Evolutionary conservation across 2,888 invertebrate species (phyloP).

Genomic region (Corythucha ciliata): DNA sequence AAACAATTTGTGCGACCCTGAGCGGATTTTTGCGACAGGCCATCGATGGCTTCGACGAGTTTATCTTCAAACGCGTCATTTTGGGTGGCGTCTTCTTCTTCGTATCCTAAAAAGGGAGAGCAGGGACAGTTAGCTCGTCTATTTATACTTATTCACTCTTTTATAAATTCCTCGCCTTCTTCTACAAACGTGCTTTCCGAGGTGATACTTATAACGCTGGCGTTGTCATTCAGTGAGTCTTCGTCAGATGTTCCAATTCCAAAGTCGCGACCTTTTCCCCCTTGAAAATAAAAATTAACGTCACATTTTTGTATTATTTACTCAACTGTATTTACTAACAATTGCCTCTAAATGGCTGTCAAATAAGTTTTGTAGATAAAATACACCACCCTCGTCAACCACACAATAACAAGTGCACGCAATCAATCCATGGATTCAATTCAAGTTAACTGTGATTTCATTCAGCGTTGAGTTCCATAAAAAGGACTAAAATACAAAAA

Average conservation of each 20-base stretch:
- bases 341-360: too few relatives aligned
- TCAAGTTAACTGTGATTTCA: too few relatives aligned
- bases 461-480: too few relatives aligned
- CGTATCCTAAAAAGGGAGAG: slow-evolving; percentile 37
- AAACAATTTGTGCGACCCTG: slow-evolving; percentile 68
- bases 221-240: slow-evolving; percentile 69
- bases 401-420: too few relatives aligned
- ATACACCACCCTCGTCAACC: too few relatives aligned
- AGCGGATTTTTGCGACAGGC: slow-evolving; percentile 76
- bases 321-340: too few relatives aligned
- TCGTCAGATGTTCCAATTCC: slow-evolving; percentile 55
- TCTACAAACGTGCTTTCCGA: slow-evolving; percentile 65
- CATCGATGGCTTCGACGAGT: slow-evolving; percentile 76
- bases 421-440: too few relatives aligned
- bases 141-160: neutral
- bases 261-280: slow-evolving; percentile 28
- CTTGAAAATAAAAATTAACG: neutral
- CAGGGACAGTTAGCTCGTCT: neutral
- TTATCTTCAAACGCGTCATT: slow-evolving; percentile 79
- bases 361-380: too few relatives aligned
- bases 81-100: slow-evolving; percentile 51
- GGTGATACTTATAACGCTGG: slow-evolving; percentile 65
- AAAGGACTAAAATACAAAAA: too few relatives aligned
- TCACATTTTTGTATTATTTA: too few relatives aligned
- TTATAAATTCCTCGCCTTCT: slow-evolving; percentile 40